Percentiles rank a stretch among this genome's conserved stretches.
Evolutionary conservation across 1,140 invertebrate species (phyloP).

Genomic region (Drosophila sproati): DNA sequence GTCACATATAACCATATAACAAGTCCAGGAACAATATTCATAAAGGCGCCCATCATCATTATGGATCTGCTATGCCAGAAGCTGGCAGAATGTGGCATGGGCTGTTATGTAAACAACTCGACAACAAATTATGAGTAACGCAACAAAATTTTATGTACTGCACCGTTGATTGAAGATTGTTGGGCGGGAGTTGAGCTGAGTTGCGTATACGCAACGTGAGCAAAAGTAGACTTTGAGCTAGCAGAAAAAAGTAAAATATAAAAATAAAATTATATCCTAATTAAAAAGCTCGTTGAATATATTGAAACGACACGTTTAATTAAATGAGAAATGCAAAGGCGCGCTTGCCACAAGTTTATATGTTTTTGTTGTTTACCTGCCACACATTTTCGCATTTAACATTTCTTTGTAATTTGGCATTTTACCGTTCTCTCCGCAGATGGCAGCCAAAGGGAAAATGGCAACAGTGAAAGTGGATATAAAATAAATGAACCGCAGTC

Average conservation of each 20-base stretch:
- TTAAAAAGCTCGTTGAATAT: slow-evolving; percentile 60
- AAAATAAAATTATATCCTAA: slow-evolving; percentile 59
- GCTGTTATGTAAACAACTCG: slow-evolving; percentile 68
- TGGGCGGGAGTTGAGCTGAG: slow-evolving; percentile 20
- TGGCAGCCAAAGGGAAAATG: background rate
- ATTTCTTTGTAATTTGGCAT: slow-evolving; percentile 37
- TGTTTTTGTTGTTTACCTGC: slow-evolving; percentile 13
- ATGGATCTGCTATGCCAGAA: slow-evolving; percentile 36
- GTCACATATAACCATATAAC: slow-evolving; percentile 10
- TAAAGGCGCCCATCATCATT: slow-evolving; percentile 76
- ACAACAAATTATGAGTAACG: slow-evolving; percentile 77
- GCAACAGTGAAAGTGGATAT: slow-evolving; percentile 28
- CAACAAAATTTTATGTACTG: slow-evolving; percentile 76
- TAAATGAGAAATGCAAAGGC: slow-evolving; percentile 52
- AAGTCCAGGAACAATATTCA: slow-evolving; percentile 53
- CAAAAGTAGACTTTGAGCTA: background rate
- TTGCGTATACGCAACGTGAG: slow-evolving; percentile 58
- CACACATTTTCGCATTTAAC: slow-evolving; percentile 25
- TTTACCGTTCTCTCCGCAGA: background rate
- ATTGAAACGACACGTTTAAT: slow-evolving; percentile 60
- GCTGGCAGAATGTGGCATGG: background rate
- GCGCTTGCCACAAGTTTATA: slow-evolving; percentile 35
- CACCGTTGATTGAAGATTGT: slow-evolving; percentile 49
- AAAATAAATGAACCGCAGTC: slow-evolving; percentile 50
- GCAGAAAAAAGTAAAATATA: background rate